Conservation (phyloP, 2,797 vertebrate genomes). For the Pempheris klunzingeri region DNA sequence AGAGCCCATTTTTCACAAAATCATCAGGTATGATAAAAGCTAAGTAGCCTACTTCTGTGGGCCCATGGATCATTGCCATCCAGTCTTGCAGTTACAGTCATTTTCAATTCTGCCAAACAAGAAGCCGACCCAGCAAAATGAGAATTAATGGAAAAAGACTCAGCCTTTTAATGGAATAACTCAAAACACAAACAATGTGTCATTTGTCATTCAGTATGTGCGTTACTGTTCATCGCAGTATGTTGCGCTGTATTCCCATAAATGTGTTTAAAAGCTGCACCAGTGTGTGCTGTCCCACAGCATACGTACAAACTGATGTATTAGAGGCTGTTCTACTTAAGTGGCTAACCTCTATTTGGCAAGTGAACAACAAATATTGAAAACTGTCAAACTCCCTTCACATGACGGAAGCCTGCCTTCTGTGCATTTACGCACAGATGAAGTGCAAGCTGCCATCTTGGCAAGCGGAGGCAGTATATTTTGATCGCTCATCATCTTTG, state of each 20-base stretch:
- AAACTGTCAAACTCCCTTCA: conserved; percentile 57
- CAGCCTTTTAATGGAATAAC: conserved; percentile 7
- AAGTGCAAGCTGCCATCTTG: conserved; percentile 71
- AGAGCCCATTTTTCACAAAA: conserved; percentile 63
- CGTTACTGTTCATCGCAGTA: conserved; percentile 7
- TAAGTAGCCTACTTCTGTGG: conserved; percentile 40
- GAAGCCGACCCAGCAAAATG: conserved; percentile 37
- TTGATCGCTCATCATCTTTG: conserved; percentile 57
- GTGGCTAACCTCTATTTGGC: conserved; percentile 52
- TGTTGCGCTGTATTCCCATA: conserved; percentile 6
- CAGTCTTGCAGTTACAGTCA: conserved; percentile 28
- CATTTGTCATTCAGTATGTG: conserved; percentile 1
- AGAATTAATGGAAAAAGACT: conserved; percentile 44
- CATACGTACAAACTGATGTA: conserved; percentile 14
- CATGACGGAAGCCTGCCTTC: conserved; percentile 63
- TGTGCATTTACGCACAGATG: conserved; percentile 72
- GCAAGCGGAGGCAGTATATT: conserved; percentile 47
- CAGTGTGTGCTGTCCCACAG: conserved; percentile 5
- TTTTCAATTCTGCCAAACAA: conserved; percentile 55
- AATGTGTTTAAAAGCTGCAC: conserved; percentile 11
- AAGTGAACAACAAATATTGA: conserved; percentile 55
- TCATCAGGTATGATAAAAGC: conserved; percentile 56
- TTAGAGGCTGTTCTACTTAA: conserved; percentile 35
- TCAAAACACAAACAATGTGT: conserved; percentile 10
- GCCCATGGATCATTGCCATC: conserved; percentile 45